Base-by-base conservation (phyloP, 2,113 vertebrate genomes). In the Xiphias gladius region DNA sequence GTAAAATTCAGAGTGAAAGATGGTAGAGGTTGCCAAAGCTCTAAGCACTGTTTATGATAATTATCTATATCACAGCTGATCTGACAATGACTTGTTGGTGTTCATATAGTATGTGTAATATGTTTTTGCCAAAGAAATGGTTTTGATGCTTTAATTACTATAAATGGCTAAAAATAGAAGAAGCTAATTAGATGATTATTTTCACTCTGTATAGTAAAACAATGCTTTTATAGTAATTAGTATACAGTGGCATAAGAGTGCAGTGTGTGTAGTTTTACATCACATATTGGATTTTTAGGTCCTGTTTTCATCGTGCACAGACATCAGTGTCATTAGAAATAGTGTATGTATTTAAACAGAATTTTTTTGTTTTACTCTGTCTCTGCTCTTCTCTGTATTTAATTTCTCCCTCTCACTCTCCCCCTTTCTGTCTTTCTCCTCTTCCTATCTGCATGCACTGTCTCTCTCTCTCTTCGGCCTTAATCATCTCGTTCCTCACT, bases 401-500 rank as follows among this genome's bases (percentile, higher is more conserved):
- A 6, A n/a, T 22, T 43, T 57, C n/a, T 37, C 30, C 1, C 19
- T 12, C 1, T n/a, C 14, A 35, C 28, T 20, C 12, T 22, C 64
- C 39, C 70, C 58, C 26, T 9, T 52, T 3, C 41, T 26, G 54
- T 24, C 57, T 12, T 12, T 17, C 32, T 52, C 39, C 19, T 30
- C 16, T 8, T 68, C 32, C 71, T 32, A 77, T 80, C 70, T 64
- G 17, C 76, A 66, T 59, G 48, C 59, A 5, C 61, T 10, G 7
- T 71, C 50, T 68, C 57, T 12, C 58, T 76, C 52, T 76, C 66
- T 82, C 78, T 62, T 83, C 72, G 63, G 69, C 77, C 76, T 68
- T 75, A 82, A 68, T 89, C 87, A 58, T 89, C 64, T 80, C 28
- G 16, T 19, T 85, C 35, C 69, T 81, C 13, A 7, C 84, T 69